phyloP scores from a whole-genome alignment of 2,888 invertebrate genomes.

The Galeruca laticollis region DNA sequence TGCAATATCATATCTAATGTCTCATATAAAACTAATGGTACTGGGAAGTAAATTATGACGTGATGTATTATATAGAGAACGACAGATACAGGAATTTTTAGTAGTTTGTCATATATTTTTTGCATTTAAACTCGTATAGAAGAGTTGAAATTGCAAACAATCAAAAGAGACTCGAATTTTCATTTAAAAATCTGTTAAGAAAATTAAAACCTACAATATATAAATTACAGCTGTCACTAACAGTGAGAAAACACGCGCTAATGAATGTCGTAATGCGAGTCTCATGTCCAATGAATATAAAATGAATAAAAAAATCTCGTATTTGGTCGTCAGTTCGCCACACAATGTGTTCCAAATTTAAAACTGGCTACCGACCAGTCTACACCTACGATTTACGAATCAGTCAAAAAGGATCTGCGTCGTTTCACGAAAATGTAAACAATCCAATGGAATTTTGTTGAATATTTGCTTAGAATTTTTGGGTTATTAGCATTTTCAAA shows the following conservation, averaged over 20 bases:
- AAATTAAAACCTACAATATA: slow-evolving; percentile 25
- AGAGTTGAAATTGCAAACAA: too few species aligned
- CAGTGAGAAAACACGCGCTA: slow-evolving; percentile 41
- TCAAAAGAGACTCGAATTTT: too few species aligned
- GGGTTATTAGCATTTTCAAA: neutral
- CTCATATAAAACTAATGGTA: too few species aligned
- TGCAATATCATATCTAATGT: too few species aligned
- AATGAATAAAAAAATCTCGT: slow-evolving; percentile 29
- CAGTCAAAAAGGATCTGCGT: slow-evolving; percentile 20
- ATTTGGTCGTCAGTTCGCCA: slow-evolving; percentile 14
- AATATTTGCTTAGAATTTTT: slow-evolving; percentile 4
- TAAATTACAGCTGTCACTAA: slow-evolving; percentile 41
- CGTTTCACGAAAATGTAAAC: slow-evolving; percentile 24
- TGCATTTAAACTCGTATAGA: too few species aligned
- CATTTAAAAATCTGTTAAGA: neutral
- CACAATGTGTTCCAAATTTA: slow-evolving; percentile 34
- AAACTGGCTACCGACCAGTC: slow-evolving; percentile 40
- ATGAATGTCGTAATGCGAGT: slow-evolving; percentile 45
- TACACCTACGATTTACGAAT: slow-evolving; percentile 28
- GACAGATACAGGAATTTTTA: too few species aligned
- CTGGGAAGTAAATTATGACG: too few species aligned
- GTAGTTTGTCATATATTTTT: too few species aligned
- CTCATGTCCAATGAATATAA: slow-evolving; percentile 37
- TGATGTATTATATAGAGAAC: too few species aligned
- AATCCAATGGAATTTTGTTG: slow-evolving; percentile 1